Evolutionary conservation across 2,113 vertebrate species (phyloP), one percentile per base, ranked within the genome.

Genomic region (Epinephelus lanceolatus): DNA sequence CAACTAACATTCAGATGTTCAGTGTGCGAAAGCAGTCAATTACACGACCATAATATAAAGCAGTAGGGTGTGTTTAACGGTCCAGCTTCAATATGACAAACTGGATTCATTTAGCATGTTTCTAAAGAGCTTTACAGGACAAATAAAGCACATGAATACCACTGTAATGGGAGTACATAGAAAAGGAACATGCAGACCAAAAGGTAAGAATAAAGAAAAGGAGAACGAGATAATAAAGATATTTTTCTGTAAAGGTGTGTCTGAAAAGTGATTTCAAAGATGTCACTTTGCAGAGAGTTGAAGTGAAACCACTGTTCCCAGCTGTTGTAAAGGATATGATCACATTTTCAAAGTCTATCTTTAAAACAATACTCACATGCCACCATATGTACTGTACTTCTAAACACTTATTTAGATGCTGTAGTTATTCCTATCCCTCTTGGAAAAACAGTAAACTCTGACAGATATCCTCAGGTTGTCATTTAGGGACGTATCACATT

Each of bases 1-100:
- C 59, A 71, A 61, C 63, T 68, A 78, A 78, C 79, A 82, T 67
- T 76, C 56, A 81, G 65, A 85, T 57, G 75, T 65, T 56, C 4
- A 19, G 42, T 59, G 60, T 53, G 56, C n/a, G 73, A 59, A 70
- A 66, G 67, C 30, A 81, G 37, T 78, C 53, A 82, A 57, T 72
- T 33, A 69, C 52, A n/a, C 37, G 45, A 57, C 17, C 37, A 25
- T 66, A 51, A 69, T 56, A 69, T 59, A 59, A 72, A 82, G 62
- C 70, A 53, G 66, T 0, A 60, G 27, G 59, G 40, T 71, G 66
- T 53, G 40, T 75, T 73, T 49, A 76, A 69, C 7, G 2, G 42
- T 6, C 51, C 33, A 2, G 25, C 19, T 72, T 70, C 4, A 30
- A 17, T 33, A 6, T 51, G 15, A 17, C 49, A 51, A 51, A 51